Evolutionary conservation across 2,797 vertebrate genomes (phyloP).

Genomic region (Xiphophorus birchmanni): DNA sequence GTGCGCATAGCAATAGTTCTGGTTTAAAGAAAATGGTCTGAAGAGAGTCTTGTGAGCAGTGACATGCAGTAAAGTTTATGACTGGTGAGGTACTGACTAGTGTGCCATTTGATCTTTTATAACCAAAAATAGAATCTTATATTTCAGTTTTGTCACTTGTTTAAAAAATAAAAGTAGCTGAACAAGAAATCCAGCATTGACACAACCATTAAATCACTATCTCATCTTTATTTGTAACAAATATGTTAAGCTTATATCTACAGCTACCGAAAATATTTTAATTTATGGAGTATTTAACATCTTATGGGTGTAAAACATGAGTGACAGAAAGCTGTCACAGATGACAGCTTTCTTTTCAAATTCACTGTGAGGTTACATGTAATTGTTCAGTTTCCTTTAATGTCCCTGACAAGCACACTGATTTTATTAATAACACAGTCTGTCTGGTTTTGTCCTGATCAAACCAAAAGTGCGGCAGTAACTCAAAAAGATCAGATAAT

Average conservation of each 20-base stretch:
- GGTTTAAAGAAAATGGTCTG: background rate
- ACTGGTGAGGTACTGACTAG: background rate
- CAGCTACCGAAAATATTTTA: background rate
- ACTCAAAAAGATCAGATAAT: conserved; percentile 18
- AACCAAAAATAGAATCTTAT: background rate
- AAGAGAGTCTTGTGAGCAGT: background rate
- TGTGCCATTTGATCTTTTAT: background rate
- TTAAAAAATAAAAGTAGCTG: background rate
- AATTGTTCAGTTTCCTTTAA: conserved; percentile 5
- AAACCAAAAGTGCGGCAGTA: conserved; percentile 3
- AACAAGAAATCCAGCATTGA: background rate
- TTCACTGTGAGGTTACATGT: conserved; percentile 4
- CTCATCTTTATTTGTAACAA: background rate
- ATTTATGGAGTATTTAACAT: conserved; percentile 9
- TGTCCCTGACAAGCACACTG: conserved; percentile 24
- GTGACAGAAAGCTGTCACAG: background rate
- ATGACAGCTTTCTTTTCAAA: conserved; percentile 8
- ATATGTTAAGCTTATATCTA: background rate
- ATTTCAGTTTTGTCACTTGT: background rate
- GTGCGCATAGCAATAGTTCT: background rate
- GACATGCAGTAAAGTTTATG: background rate
- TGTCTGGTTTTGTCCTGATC: background rate
- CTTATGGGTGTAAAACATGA: background rate
- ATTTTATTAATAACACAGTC: background rate
- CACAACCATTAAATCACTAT: background rate